Evolutionary conservation across 2,113 vertebrate genomes (phyloP), one percentile per base, ranked within the genome.

Genomic region (Spheniscus mendiculus): DNA sequence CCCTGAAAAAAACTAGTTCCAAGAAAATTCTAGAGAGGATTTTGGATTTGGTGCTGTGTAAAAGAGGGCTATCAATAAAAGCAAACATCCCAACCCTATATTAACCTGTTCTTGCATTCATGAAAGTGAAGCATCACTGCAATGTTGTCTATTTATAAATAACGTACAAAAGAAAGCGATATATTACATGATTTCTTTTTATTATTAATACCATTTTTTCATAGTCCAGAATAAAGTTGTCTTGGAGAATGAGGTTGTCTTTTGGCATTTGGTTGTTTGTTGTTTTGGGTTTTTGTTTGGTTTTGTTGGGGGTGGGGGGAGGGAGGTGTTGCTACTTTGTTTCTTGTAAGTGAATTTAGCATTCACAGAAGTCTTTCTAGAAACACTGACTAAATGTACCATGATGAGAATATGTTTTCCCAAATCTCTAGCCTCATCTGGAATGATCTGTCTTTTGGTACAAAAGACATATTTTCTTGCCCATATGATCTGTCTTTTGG

Each of bases 271-370:
- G 16, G 2, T 44, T 65, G 7, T 5, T 38, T 62, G 4, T 45
- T 29, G 1, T 2, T 44, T 47, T 34, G 19, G 4, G 4, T 7
- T 47, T 29, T 29, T 29, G 11, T 5, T 45, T 52, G 0, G 4
- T 45, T 55, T 32, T 25, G 3, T 38, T n/a, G 5, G 4, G 12
- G 1, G 10, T n/a, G n/a, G 8, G 29, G 3, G 9, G 18, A 12
- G 8, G 3, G 18, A 5, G 3, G 1, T n/a, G 23, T 53, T 88
- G 17, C 4, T 69, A 5, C 15, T 40, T 50, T 38, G 10, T 23
- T 74, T 71, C 19, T 73, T 67, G 14, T 5, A 44, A 25, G 14
- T 22, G 12, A 73, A 45, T 73, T 59, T 65, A 53, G 3, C 8
- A 14, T 58, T 55, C 32, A 32, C 12, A 23, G 21, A 70, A 80